Conservation (phyloP, 2,797 vertebrate genomes). For the Taeniopygia guttata region DNA sequence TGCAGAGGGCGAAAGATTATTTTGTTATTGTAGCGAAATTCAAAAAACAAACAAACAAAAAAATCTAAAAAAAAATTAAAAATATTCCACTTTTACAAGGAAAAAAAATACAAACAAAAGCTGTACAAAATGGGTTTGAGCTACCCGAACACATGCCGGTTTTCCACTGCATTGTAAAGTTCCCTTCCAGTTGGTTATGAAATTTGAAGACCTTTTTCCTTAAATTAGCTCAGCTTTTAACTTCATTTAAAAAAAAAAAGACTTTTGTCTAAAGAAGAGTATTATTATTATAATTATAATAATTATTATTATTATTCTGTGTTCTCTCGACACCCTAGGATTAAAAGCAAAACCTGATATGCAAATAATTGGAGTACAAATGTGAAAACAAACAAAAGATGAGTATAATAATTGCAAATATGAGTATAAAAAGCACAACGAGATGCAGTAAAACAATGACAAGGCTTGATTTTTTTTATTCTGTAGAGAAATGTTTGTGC, state of each 20-base stretch:
- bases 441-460: slow-evolving; percentile 79
- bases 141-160: slow-evolving; percentile 87
- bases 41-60: slow-evolving; percentile 27
- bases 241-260: slow-evolving; percentile 76
- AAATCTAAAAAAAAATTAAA: slow-evolving; percentile 62
- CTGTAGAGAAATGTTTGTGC: slow-evolving; percentile 83
- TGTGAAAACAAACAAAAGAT: slow-evolving; percentile 38
- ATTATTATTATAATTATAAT: slow-evolving; percentile 69
- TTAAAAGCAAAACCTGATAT: slow-evolving; percentile 82
- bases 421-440: slow-evolving; percentile 85
- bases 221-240: slow-evolving; percentile 88
- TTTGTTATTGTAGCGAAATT: slow-evolving; percentile 95
- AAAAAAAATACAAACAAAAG: slow-evolving; percentile 75
- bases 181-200: slow-evolving; percentile 90
- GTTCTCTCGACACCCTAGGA: slow-evolving; percentile 81
- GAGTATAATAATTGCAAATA: slow-evolving; percentile 76
- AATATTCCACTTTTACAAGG: slow-evolving; percentile 90
- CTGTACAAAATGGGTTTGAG: slow-evolving; percentile 86
- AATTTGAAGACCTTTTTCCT: slow-evolving; percentile 87
- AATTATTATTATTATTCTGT: slow-evolving; percentile 69
- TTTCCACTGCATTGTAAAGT: slow-evolving; percentile 90
- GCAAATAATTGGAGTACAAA: slow-evolving; percentile 91
- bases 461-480: slow-evolving; percentile 76
- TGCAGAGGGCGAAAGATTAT: slow-evolving; percentile 87
- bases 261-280: slow-evolving; percentile 78